Base-by-base conservation (phyloP, 2,113 vertebrate species). In the Chloropsis hardwickii region DNA sequence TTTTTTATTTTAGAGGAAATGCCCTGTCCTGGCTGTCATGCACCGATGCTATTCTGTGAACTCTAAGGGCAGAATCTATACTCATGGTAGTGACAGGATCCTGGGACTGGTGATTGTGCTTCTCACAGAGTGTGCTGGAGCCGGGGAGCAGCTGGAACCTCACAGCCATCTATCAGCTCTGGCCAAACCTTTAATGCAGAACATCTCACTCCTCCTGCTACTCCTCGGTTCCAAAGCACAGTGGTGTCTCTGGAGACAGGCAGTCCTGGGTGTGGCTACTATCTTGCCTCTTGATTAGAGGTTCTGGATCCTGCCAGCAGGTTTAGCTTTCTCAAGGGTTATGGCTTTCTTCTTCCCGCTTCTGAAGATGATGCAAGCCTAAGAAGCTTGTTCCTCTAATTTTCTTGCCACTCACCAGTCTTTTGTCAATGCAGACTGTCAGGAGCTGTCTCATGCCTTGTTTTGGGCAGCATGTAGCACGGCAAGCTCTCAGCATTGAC, bases 251-350 rank as follows among this genome's bases (percentile, higher is more conserved):
- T 89, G 85, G 51, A 96, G 81, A 70, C 78, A 81, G 23, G 42
- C 72, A 90, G 73, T 73, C 93, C 51, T 57, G 85, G 93, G 87
- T 74, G 95, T 1, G 81, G 91, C 66, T 73, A 28, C 78, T 80
- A 22, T 73, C 54, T 58, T 77, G 47, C 39, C 28, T 62, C 54
- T 69, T 90, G 79, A 92, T 94, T 60, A 93, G 74, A 94, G 71
- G 21, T 61, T 80, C 50, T 86, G 78, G 53, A 57, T 71, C 78
- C 33, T 5, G 33, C 62, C 87, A 88, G 58, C 56, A 82, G 62
- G 87, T 91, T 97, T 86, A 62, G 58, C 79, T 94, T 95, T 97
- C 84, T 80, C 84, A 90, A 76, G 79, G 14, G 22, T 82, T 89
- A 79, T 8, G 56, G 70, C 39, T 82, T 91, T 82, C 71, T 44